phyloP scores from a whole-genome alignment of 2,888 invertebrate species.

The Phyllotreta cruciferae region DNA sequence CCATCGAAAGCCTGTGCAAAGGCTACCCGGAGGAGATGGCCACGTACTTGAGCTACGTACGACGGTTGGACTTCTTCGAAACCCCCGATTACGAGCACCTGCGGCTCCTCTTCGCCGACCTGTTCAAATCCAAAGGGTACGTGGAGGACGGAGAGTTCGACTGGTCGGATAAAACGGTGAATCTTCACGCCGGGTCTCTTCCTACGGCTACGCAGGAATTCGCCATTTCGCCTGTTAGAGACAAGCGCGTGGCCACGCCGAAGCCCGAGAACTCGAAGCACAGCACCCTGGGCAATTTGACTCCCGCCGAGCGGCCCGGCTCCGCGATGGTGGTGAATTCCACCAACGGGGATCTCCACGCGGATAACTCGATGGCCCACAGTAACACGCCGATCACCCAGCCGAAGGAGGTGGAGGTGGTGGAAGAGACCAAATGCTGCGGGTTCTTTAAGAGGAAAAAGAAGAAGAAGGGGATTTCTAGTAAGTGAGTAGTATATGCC shows the following conservation, averaged over 20 bases:
- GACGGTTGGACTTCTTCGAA: constrained; percentile 97
- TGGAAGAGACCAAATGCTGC: constrained; percentile 33
- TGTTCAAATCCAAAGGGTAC: constrained; percentile 84
- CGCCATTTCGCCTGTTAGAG: constrained; percentile 32
- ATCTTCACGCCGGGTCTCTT: constrained; percentile 29
- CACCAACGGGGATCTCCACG: constrained; percentile 25
- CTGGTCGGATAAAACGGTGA: constrained; percentile 72
- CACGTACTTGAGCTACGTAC: constrained; percentile 93
- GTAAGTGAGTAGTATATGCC: constrained; percentile 25
- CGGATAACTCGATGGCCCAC: constrained; percentile 31
- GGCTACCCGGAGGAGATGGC: constrained; percentile 93
- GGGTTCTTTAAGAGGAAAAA: constrained; percentile 35
- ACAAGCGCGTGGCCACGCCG: constrained; percentile 7
- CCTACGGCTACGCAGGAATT: constrained; percentile 35
- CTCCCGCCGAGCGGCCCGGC: constrained; percentile 24
- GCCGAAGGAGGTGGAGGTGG: constrained; percentile 29
- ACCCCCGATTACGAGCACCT: constrained; percentile 98
- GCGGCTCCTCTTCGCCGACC: constrained; percentile 90
- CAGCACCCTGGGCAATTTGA: constrained; percentile 19
- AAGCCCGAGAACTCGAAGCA: constrained; percentile 25
- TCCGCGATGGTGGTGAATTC: constrained; percentile 29
- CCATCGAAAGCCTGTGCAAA: constrained; percentile 90
- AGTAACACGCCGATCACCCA: constrained; percentile 32
- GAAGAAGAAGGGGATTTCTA: constrained; percentile 28
- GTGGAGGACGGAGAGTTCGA: constrained; percentile 91